A percentile compares a stretch with the other conserved stretches of the same genome.
Conservation (phyloP, 1,140 invertebrate genomes). For the Drosophila yakuba region DNA sequence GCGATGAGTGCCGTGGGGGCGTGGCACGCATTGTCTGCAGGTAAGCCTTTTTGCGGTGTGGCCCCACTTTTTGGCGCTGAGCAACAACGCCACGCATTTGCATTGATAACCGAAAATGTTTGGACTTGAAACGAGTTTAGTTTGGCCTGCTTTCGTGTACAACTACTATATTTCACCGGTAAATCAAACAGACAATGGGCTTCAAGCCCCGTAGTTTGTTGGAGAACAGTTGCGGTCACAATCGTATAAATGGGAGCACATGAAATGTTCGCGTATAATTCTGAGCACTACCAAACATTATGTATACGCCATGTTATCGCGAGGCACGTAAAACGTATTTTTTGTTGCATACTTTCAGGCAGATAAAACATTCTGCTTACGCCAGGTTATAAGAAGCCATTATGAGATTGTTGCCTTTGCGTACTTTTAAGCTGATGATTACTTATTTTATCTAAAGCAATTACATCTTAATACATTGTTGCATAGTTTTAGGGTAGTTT, state of each 20-base stretch:
- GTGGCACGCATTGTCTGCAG: conserved; percentile 65
- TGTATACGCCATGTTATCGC: neutral
- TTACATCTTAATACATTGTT: no score
- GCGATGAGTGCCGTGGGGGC: conserved; percentile 43
- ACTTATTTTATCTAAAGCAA: no score
- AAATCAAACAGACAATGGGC: conserved; percentile 73
- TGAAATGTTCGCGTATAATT: neutral
- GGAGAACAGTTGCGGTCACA: conserved; percentile 11
- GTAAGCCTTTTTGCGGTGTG: conserved; percentile 62
- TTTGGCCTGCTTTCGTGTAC: conserved; percentile 56
- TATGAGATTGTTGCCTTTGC: no score
- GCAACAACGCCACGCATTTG: conserved; percentile 59
- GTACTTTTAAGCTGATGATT: no score
- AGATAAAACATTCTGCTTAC: no score
- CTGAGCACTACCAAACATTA: neutral
- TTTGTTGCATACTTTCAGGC: neutral
- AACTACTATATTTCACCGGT: conserved; percentile 65
- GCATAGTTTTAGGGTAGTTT: no score
- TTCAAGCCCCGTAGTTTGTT: conserved; percentile 27
- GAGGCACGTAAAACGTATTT: neutral
- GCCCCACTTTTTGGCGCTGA: conserved; percentile 60
- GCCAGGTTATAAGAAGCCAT: no score
- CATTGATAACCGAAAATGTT: conserved; percentile 72
- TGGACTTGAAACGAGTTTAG: conserved; percentile 27
- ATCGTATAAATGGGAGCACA: neutral